Evolutionary conservation across 2,888 invertebrate species (phyloP).

Genomic region (Parochlus steinenii): DNA sequence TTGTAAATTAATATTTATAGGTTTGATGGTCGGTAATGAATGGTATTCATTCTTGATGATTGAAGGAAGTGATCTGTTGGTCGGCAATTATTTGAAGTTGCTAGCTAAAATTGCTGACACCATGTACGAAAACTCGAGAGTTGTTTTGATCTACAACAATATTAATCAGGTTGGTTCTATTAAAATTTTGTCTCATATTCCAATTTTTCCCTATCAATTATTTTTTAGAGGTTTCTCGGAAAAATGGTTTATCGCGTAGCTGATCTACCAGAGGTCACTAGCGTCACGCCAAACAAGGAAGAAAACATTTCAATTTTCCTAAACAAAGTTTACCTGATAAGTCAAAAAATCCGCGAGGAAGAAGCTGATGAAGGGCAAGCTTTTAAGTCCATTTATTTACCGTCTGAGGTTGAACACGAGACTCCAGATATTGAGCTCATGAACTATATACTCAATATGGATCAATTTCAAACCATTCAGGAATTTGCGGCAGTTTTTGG

Average conservation of each 20-base stretch:
- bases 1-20: conserved; percentile 7
- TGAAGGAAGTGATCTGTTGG: conserved; percentile 15
- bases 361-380: conserved; percentile 8
- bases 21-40: conserved; percentile 14
- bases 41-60: conserved; percentile 14
- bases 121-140: conserved; percentile 11
- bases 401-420: conserved; percentile 8
- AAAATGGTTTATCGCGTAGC: conserved; percentile 11
- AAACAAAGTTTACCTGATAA: conserved; percentile 10
- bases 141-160: conserved; percentile 14
- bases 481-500: conserved; percentile 11
- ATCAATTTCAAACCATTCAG: conserved; percentile 8
- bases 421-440: conserved; percentile 12
- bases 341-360: conserved; percentile 9
- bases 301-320: conserved; percentile 8
- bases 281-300: background rate
- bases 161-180: conserved; percentile 12
- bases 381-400: conserved; percentile 8
- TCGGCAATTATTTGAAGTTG: conserved; percentile 13
- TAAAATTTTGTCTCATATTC: background rate
- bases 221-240: conserved; percentile 7
- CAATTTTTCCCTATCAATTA: background rate
- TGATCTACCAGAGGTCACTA: conserved; percentile 5
- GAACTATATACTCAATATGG: conserved; percentile 10
- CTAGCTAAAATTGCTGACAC: conserved; percentile 5